Percentiles rank a stretch among this genome's conserved stretches.
Evolutionary conservation across 1,140 invertebrate genomes (phyloP).

Genomic region (Panulirus ornatus): DNA sequence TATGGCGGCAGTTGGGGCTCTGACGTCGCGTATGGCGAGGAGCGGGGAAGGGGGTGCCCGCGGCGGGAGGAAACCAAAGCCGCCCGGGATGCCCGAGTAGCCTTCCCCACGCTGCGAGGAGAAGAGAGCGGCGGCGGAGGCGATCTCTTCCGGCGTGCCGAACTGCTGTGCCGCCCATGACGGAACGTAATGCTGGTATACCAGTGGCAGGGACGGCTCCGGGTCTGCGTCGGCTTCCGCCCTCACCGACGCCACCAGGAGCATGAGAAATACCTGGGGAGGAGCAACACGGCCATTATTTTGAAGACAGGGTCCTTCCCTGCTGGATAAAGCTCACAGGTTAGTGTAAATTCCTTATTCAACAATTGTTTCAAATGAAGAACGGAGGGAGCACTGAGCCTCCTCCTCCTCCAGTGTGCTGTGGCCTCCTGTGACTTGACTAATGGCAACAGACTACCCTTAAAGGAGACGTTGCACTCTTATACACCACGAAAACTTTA

Average conservation of each 20-base stretch:
- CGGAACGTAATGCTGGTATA: not conserved
- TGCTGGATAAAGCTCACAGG: no score
- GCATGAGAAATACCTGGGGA: not conserved
- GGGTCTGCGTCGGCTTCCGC: slow-evolving; percentile 27
- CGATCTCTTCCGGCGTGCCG: slow-evolving; percentile 40
- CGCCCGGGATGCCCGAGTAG: not conserved
- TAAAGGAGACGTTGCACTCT: no score
- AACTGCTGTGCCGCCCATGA: slow-evolving; percentile 44
- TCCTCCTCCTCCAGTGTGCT: no score
- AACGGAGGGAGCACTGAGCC: no score
- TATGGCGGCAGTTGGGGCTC: not conserved
- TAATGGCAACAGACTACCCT: no score
- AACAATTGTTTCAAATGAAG: no score
- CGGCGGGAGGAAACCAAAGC: not conserved
- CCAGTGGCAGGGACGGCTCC: not conserved
- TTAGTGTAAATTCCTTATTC: no score
- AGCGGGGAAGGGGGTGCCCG: slow-evolving; percentile 4
- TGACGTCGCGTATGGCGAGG: slow-evolving; percentile 48
- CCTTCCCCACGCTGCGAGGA: not conserved
- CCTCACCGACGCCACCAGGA: slow-evolving; percentile 15
- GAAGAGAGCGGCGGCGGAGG: not conserved
- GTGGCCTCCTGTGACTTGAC: no score
- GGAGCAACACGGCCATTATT: no score
- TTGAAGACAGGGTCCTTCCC: no score
- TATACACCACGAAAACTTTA: no score